Percentiles rank a stretch among this genome's conserved stretches.
phyloP scores from a whole-genome alignment of 2,888 invertebrate genomes.

The Incurvaria masculella region DNA sequence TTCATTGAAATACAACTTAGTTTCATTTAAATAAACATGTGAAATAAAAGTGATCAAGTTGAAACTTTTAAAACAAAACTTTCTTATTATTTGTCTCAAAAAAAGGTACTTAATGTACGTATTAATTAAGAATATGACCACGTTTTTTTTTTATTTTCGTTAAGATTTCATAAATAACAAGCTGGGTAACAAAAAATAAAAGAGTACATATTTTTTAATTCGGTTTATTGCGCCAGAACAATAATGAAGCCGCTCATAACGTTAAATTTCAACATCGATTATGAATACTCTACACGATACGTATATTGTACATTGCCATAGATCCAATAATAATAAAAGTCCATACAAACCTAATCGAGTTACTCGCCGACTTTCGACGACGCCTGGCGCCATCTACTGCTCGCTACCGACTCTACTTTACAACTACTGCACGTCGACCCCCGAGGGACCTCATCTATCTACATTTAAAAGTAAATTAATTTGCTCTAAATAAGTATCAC shows the following conservation, averaged over 20 bases:
- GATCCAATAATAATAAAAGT: conserved; percentile 34
- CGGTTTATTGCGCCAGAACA: conserved; percentile 56
- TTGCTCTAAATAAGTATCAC: conserved; percentile 58
- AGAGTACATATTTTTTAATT: conserved; percentile 38
- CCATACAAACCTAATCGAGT: neutral
- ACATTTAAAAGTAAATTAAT: conserved; percentile 29
- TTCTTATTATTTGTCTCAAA: too few species aligned
- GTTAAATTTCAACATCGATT: conserved; percentile 58
- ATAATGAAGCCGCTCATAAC: conserved; percentile 57
- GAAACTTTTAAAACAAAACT: too few species aligned
- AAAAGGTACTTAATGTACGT: too few species aligned
- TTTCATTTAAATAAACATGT: too few species aligned
- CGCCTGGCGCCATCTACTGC: neutral
- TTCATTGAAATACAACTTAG: too few species aligned
- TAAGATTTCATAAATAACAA: too few species aligned
- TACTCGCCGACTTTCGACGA: neutral
- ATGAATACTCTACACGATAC: conserved; percentile 50
- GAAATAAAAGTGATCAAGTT: too few species aligned
- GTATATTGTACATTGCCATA: conserved; percentile 32
- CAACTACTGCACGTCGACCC: neutral
- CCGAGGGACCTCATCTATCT: neutral
- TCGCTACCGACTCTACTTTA: neutral
- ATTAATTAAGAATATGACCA: too few species aligned
- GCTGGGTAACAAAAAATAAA: conserved; percentile 5
- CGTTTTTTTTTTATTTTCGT: too few species aligned